Percentiles rank a stretch among this genome's conserved stretches.
Conservation (phyloP, 2,797 vertebrate genomes). For the Xiphorhynchus erythropygius region DNA sequence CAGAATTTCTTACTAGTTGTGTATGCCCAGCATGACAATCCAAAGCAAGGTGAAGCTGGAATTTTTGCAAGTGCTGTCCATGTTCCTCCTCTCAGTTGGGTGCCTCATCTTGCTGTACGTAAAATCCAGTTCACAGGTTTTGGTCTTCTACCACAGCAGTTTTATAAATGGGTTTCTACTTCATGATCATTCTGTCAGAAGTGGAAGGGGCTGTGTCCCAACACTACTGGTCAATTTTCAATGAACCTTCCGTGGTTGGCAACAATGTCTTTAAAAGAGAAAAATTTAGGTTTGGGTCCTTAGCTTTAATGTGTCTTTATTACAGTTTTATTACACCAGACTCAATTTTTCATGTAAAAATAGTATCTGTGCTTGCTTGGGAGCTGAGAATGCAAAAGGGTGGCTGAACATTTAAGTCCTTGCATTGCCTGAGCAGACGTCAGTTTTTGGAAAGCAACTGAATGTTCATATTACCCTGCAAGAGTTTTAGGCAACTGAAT, state of each 20-base stretch:
- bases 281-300: background rate
- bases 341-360: background rate
- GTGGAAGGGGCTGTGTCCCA: background rate
- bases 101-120: background rate
- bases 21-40: background rate
- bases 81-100: background rate
- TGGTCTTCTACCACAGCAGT: background rate
- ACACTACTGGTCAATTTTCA: background rate
- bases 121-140: background rate
- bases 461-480: background rate
- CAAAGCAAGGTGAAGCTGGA: background rate
- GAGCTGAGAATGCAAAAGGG: background rate
- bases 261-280: background rate
- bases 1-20: background rate
- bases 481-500: constrained; percentile 6
- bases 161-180: background rate
- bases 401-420: background rate
- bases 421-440: background rate
- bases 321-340: background rate
- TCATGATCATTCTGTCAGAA: background rate
- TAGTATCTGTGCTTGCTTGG: background rate
- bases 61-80: background rate
- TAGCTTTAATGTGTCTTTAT: background rate
- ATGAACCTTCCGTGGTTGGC: accelerated
- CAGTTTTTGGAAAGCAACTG: background rate